A percentile compares a stretch with the other conserved stretches of the same genome.
phyloP scores from a whole-genome alignment of 2,888 invertebrate species.

The Pandemis corylana region DNA sequence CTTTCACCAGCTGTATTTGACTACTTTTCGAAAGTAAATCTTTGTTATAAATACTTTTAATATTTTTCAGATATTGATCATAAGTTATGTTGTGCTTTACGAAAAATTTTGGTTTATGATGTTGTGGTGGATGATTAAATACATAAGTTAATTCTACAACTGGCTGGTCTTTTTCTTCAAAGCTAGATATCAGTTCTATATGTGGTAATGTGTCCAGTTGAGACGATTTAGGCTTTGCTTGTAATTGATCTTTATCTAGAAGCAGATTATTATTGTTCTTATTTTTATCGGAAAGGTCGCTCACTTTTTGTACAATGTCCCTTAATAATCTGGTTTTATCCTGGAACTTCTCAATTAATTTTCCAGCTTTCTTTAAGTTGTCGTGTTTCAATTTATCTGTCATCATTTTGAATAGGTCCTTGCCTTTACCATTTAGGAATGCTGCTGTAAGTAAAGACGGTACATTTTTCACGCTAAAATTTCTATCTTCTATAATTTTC shows the following conservation, averaged over 20 bases:
- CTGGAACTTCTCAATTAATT: not conserved
- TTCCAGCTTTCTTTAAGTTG: not conserved
- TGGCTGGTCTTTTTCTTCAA: not conserved
- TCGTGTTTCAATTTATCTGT: not conserved
- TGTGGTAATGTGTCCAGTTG: not conserved
- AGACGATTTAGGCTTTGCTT: not conserved
- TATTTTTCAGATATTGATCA: constrained; percentile 3
- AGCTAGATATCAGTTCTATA: not conserved
- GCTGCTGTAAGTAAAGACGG: not conserved
- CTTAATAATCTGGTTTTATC: not conserved
- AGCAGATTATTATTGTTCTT: not conserved
- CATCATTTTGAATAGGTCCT: not conserved
- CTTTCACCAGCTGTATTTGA: constrained; percentile 12
- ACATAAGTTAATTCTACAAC: not conserved
- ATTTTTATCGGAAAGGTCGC: not conserved
- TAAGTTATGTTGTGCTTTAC: not conserved
- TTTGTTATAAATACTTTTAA: constrained; percentile 8
- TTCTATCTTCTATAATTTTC: not conserved
- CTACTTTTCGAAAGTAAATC: not conserved
- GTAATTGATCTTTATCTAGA: not conserved
- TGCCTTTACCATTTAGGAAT: not conserved
- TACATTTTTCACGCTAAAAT: not conserved
- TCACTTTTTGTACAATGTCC: not conserved
- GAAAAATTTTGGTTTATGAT: not conserved
- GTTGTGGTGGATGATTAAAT: not conserved